These are phyloP conservation scores for Sebastes vulpes DNA, from an alignment of 2,797 vertebrate species.

Conservation along the genomic window DNA sequence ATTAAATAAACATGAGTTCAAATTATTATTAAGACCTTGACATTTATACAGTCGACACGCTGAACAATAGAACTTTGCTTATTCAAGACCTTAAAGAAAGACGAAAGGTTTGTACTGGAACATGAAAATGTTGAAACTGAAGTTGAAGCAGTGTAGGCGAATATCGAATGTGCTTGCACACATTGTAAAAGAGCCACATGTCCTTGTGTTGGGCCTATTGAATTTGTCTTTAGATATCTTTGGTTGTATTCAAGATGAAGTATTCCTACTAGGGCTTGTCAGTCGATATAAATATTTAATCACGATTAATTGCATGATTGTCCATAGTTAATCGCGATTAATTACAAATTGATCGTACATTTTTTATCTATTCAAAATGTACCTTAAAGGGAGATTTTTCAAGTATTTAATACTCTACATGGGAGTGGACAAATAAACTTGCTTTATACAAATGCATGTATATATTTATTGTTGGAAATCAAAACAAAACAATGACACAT, in stretches of 20 bases:
- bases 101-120: not conserved
- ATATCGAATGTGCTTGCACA: not conserved
- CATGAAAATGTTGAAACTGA: not conserved
- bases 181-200: not conserved
- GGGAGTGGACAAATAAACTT: too few relatives aligned
- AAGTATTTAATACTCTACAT: too few relatives aligned
- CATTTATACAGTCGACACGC: not conserved
- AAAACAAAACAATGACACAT: too few relatives aligned
- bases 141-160: not conserved
- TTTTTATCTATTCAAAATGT: too few relatives aligned
- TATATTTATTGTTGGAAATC: too few relatives aligned
- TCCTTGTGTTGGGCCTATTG: not conserved
- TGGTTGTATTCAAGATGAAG: not conserved
- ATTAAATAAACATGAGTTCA: not conserved
- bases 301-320: too few relatives aligned
- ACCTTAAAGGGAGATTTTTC: too few relatives aligned
- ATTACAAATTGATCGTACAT: too few relatives aligned
- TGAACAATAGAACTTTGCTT: not conserved
- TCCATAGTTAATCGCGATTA: too few relatives aligned
- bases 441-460: too few relatives aligned
- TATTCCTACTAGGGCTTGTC: not conserved
- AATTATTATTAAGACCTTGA: not conserved
- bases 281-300: too few relatives aligned
- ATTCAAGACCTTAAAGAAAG: not conserved
- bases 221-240: not conserved